Evolutionary conservation across 2,888 invertebrate species (phyloP), one percentile per base, ranked within the genome.

Genomic region (Stenichneumon culpator): DNA sequence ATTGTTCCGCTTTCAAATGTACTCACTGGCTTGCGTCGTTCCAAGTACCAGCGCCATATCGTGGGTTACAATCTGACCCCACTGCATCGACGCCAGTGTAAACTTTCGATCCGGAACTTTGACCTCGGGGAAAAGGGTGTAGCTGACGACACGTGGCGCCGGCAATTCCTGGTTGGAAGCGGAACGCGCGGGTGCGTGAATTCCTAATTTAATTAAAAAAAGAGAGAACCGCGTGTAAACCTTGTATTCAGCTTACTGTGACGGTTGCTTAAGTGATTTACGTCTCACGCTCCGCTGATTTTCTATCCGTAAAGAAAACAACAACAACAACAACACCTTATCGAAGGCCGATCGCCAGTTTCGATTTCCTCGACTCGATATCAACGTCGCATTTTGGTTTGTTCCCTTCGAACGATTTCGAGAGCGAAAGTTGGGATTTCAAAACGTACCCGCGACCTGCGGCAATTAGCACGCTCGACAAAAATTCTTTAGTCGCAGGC

Each of bases 51-150:
- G 94, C 25, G 96, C 97, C 96, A 97, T 97, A 90, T 97, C 97
- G 93, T 97, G 97, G 7, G 97, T 97, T 50, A 97, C 95, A 87
- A 97, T 96, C 94, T 97, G 97, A 0, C 97, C 97, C 95, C 96
- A 97, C 89, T 97, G 97, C 95, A 97, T 97, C 67, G 97, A 96
- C 70, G 96, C 96, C 19, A 98, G 94, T 22, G 96, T 97, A 95
- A 96, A 97, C 84, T 96, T 94, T 0, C 96, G 96, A 94, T 98
- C 97, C 5, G 96, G 95, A 4, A 96, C 93, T 86, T 96, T 95
- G 52, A 95, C 94, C 90, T 97, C 97, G 0, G 97, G 97, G 93
- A 97, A 97, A 9, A 97, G 92, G 0, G 95, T 94, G 65, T 96
- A 94, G 87, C 97, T 97, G 19, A 98, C 94, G n/a, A 95, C 94